phyloP scores from a whole-genome alignment of 2,888 invertebrate species.

The Neoascia interrupta region DNA sequence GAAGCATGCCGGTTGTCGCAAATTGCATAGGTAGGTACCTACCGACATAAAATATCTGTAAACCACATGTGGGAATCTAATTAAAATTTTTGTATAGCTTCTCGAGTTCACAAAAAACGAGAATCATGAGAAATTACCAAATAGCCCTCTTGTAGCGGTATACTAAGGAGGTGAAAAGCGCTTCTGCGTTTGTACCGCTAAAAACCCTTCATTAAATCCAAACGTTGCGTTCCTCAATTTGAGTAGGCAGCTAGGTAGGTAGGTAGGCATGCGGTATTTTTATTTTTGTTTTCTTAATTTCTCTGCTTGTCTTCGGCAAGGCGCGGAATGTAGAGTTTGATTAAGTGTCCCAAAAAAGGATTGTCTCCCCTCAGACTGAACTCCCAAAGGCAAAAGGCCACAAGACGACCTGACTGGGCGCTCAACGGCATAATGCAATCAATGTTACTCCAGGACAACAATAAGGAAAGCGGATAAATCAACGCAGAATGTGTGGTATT shows the following conservation, averaged over 20 bases:
- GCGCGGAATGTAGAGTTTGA: conserved; percentile 67
- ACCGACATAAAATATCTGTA: conserved; percentile 46
- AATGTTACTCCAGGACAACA: conserved; percentile 34
- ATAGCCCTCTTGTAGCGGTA: conserved; percentile 8
- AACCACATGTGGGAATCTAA: conserved; percentile 70
- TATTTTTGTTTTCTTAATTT: conserved; percentile 41
- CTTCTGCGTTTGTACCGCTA: conserved; percentile 43
- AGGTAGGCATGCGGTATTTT: conserved; percentile 24
- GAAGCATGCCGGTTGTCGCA: conserved; percentile 41
- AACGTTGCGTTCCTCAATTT: conserved; percentile 1
- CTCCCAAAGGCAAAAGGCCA: background rate
- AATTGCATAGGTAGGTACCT: conserved; percentile 5
- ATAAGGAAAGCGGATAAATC: conserved; percentile 67
- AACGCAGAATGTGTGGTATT: conserved; percentile 63
- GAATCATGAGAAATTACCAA: conserved; percentile 59
- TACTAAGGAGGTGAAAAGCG: conserved; percentile 36
- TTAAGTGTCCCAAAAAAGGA: conserved; percentile 70
- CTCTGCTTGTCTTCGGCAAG: conserved; percentile 30
- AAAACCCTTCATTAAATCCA: conserved; percentile 63
- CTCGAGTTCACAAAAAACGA: conserved; percentile 59
- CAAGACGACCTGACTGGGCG: conserved; percentile 7
- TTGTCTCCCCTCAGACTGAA: conserved; percentile 55
- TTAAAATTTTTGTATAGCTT: conserved; percentile 66
- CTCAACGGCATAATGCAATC: conserved; percentile 27
- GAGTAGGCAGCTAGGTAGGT: background rate